These are phyloP conservation scores for Hydrozoanthus tunicans DNA, from an alignment of 64 coral and sea anemone species.

Conservation along the genomic window DNA sequence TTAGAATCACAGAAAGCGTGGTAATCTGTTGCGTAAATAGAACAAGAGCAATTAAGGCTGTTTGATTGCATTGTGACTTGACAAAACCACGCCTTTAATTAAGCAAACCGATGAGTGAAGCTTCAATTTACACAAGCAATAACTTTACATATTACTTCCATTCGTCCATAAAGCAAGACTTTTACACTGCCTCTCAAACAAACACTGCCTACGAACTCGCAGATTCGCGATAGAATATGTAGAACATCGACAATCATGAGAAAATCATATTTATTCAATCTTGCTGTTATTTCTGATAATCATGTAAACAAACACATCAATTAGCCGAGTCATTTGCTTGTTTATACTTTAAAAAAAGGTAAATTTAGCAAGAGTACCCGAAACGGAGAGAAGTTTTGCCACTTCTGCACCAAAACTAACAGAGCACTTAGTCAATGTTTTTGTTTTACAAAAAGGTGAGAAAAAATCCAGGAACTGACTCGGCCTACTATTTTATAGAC, in stretches of 20 bases:
- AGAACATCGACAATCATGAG: background rate
- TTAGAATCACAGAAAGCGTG: background rate
- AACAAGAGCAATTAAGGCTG: conserved; percentile 29
- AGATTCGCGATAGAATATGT: conserved; percentile 24
- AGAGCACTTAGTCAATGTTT: background rate
- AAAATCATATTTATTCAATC: background rate
- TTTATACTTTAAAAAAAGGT: conserved; percentile 45
- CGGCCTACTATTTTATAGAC: background rate
- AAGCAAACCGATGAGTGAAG: conserved; percentile 9
- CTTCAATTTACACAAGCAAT: conserved; percentile 23
- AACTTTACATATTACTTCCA: conserved; percentile 6
- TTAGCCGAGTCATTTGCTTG: conserved; percentile 63
- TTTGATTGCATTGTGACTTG: conserved; percentile 53
- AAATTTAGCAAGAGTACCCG: conserved; percentile 8
- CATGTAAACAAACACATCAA: conserved; percentile 61
- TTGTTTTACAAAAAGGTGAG: background rate
- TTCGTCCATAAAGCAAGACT: background rate
- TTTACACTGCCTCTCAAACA: background rate
- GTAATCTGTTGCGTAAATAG: conserved; percentile 15
- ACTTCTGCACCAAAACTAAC: background rate
- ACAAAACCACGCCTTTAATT: conserved; percentile 55
- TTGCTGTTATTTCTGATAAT: conserved; percentile 18
- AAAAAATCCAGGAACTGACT: background rate
- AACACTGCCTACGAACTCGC: background rate
- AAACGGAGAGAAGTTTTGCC: background rate